These are phyloP conservation scores for Yoshiicerus persimilis DNA, from an alignment of 1,140 invertebrate species.

Conservation along the genomic window DNA sequence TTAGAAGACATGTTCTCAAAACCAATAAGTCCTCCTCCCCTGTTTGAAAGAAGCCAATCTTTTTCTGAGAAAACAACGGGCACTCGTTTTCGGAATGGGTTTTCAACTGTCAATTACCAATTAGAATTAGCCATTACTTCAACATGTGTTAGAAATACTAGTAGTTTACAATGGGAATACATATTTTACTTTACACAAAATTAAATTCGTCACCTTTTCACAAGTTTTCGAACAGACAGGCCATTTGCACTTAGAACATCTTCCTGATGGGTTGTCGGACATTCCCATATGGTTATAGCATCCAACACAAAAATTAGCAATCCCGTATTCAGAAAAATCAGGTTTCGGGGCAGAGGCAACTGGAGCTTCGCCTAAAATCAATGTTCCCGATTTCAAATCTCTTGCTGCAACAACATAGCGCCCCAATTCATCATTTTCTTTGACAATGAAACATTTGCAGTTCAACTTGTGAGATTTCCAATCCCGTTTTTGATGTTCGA, in stretches of 20 bases:
- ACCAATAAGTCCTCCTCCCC: neutral
- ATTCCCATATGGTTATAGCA: neutral
- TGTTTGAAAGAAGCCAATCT: neutral
- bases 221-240: neutral
- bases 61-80: neutral
- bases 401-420: neutral
- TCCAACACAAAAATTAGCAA: neutral
- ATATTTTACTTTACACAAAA: no score
- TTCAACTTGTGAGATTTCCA: slow-evolving; percentile 70
- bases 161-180: no score
- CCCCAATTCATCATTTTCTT: neutral
- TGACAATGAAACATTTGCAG: no score
- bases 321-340: neutral
- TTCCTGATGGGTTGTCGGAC: neutral
- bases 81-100: neutral
- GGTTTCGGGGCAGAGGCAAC: neutral
- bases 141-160: no score
- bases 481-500: slow-evolving; percentile 70
- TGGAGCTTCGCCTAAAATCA: neutral
- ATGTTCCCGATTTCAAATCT: neutral
- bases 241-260: neutral
- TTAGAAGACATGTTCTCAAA: neutral
- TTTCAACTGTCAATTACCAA: neutral
- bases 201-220: neutral
- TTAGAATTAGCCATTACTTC: no score